Evolutionary conservation across 2,113 vertebrate species (phyloP).

Genomic region (Tetrax tetrax): DNA sequence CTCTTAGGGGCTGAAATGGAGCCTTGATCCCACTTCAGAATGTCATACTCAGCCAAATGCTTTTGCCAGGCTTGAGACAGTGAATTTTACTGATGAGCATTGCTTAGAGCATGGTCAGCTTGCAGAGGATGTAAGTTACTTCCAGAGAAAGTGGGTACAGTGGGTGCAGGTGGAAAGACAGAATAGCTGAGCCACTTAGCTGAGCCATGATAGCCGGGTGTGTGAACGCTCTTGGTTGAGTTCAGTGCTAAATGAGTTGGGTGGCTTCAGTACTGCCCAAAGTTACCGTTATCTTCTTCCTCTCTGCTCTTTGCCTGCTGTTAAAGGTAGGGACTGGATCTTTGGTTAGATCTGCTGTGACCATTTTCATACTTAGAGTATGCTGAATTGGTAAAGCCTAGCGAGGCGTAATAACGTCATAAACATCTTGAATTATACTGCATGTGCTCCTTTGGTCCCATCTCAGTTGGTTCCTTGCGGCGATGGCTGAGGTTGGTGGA

Average conservation of each 20-base stretch:
- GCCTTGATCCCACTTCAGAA: neutral
- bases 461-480: neutral
- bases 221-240: neutral
- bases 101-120: neutral
- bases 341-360: neutral
- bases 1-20: neutral
- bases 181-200: neutral
- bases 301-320: neutral
- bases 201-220: rapidly evolving
- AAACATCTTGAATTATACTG: neutral
- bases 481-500: neutral
- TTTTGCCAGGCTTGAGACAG: neutral
- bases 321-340: neutral
- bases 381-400: neutral
- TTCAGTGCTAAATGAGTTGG: neutral
- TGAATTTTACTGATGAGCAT: neutral
- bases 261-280: neutral
- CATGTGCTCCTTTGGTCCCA: neutral
- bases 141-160: neutral
- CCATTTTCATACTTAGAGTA: neutral
- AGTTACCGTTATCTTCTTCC: neutral
- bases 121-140: neutral
- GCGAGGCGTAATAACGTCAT: neutral
- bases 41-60: neutral
- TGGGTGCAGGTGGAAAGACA: neutral